phyloP scores from a whole-genome alignment of 2,888 invertebrate species.

The Rhorus exstirpatorius region DNA sequence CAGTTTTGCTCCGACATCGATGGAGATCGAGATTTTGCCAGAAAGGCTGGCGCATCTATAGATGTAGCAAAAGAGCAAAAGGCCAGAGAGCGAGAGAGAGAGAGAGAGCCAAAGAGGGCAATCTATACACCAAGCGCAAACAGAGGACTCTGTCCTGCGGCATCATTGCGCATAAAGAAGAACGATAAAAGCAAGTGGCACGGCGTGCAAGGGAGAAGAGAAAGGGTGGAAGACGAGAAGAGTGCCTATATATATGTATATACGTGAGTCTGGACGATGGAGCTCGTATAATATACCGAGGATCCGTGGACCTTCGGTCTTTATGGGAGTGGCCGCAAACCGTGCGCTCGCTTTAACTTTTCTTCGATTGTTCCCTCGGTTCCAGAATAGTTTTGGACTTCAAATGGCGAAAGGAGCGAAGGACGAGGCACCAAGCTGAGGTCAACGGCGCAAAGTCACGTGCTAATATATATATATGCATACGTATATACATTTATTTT shows the following conservation, averaged over 20 bases:
- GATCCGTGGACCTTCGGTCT: slow-evolving; percentile 61
- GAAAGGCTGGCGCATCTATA: neutral
- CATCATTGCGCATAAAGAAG: slow-evolving; percentile 55
- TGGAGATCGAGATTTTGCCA: slow-evolving; percentile 29
- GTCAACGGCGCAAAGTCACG: slow-evolving; percentile 30
- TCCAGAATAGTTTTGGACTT: slow-evolving; percentile 76
- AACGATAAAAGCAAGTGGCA: slow-evolving; percentile 61
- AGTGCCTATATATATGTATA: too few relatives aligned
- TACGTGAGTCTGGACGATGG: slow-evolving; percentile 38
- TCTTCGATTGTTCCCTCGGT: slow-evolving; percentile 77
- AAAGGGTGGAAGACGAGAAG: slow-evolving; percentile 2
- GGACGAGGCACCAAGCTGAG: slow-evolving; percentile 8
- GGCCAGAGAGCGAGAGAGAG: slow-evolving; percentile 21
- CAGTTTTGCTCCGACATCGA: slow-evolving; percentile 33
- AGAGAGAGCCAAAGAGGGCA: slow-evolving; percentile 37
- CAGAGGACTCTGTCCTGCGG: slow-evolving; percentile 44
- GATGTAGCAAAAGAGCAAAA: neutral
- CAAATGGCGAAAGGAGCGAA: slow-evolving; percentile 72
- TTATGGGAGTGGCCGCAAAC: slow-evolving; percentile 71
- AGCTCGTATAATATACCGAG: slow-evolving; percentile 60
- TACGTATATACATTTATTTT: neutral
- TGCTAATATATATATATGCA: neutral
- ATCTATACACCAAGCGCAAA: slow-evolving; percentile 50
- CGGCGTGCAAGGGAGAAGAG: slow-evolving; percentile 6
- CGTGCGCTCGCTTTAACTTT: slow-evolving; percentile 73